A percentile compares a stretch with the other conserved stretches of the same genome.
Evolutionary conservation across 2,113 vertebrate genomes (phyloP).

Genomic region (Cephalopholis sonnerati): DNA sequence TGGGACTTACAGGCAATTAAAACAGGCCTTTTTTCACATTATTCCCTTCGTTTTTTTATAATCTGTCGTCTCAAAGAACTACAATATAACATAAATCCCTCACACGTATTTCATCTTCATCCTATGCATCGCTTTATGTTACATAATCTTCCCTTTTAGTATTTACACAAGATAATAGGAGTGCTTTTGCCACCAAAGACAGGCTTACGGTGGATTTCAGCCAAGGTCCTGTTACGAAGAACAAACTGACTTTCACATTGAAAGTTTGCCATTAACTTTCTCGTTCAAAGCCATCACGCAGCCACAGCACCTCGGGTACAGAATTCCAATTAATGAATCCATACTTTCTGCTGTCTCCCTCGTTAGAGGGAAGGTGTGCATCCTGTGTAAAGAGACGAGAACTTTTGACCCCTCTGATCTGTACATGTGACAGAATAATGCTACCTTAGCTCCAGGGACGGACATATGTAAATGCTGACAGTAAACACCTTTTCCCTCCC

Average conservation of each 20-base stretch:
- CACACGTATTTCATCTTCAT: constrained; percentile 29
- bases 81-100: constrained; percentile 16
- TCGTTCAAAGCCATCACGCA: constrained; percentile 42
- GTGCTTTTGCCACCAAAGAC: constrained; percentile 3
- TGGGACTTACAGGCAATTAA: constrained; percentile 18
- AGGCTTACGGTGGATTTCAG: constrained; percentile 38
- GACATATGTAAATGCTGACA: constrained; percentile 46
- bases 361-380: constrained; percentile 17
- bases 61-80: neutral
- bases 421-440: constrained; percentile 68
- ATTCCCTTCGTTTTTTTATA: neutral
- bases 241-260: constrained; percentile 51
- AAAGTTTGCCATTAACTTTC: constrained; percentile 53
- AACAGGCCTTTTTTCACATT: constrained; percentile 30
- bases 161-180: constrained; percentile 14
- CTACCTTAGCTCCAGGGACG: constrained; percentile 31
- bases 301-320: constrained; percentile 46
- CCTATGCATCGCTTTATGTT: constrained; percentile 30
- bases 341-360: constrained; percentile 35
- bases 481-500: neutral
- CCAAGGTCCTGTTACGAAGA: constrained; percentile 21
- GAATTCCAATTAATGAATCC: constrained; percentile 60
- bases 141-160: constrained; percentile 16
- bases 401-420: constrained; percentile 66
- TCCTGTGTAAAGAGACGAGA: constrained; percentile 31